Evolutionary conservation across 1,140 invertebrate genomes (phyloP).

Genomic region (Pemphigus obesinymphae): DNA sequence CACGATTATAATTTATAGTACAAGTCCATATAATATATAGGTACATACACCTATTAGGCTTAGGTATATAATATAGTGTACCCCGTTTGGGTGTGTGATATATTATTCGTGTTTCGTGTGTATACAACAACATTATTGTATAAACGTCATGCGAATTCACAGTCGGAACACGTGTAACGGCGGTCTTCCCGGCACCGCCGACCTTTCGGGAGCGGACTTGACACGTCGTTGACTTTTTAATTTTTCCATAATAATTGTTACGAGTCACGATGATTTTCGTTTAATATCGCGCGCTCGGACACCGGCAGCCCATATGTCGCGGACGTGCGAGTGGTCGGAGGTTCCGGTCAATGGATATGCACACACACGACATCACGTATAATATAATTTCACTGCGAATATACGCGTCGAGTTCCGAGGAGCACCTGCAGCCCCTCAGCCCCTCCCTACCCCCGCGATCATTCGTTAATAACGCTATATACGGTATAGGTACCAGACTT

Average conservation of each 20-base stretch:
- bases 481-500: not conserved
- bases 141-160: too few relatives aligned
- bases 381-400: not conserved
- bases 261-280: constrained; percentile 32
- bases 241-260: constrained; percentile 20
- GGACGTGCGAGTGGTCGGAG: not conserved
- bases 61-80: not conserved
- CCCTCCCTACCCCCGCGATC: not conserved
- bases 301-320: constrained; percentile 15
- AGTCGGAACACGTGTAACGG: not conserved
- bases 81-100: not conserved
- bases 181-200: not conserved
- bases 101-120: not conserved
- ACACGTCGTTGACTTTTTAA: constrained; percentile 32
- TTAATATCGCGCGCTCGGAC: not conserved
- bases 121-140: too few relatives aligned
- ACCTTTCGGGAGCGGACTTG: constrained; percentile 1
- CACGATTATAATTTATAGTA: too few relatives aligned
- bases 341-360: constrained; percentile 8
- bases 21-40: not conserved
- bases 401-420: not conserved
- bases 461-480: not conserved
- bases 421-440: not conserved
- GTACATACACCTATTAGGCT: too few relatives aligned
- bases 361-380: not conserved